Conservation (phyloP, 1,140 invertebrate species). For the Zaprionus lachaisei region DNA sequence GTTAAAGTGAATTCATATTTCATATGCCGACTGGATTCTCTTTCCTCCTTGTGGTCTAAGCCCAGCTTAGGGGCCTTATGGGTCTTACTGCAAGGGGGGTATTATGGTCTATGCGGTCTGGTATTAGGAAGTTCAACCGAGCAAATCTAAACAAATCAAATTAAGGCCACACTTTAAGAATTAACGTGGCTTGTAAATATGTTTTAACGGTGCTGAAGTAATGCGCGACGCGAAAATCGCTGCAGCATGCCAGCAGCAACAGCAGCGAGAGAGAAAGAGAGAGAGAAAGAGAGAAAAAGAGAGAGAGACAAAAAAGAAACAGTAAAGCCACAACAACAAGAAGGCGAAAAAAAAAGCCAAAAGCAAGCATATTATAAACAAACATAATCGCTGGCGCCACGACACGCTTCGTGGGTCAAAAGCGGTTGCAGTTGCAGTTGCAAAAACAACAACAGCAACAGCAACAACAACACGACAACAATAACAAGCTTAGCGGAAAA, state of each 20-base stretch:
- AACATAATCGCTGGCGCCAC: constrained; percentile 82
- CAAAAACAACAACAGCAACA: constrained; percentile 30
- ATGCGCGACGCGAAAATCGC: constrained; percentile 72
- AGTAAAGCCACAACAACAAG: constrained; percentile 62
- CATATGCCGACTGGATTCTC: not conserved
- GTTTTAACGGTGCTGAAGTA: constrained; percentile 82
- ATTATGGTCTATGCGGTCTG: constrained; percentile 22
- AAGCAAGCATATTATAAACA: constrained; percentile 74
- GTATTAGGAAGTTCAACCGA: constrained; percentile 53
- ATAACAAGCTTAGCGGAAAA: constrained; percentile 41
- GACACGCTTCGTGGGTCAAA: constrained; percentile 82
- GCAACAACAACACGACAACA: constrained; percentile 32
- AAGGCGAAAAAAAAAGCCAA: constrained; percentile 43
- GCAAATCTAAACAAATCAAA: constrained; percentile 77
- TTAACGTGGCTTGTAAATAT: constrained; percentile 81
- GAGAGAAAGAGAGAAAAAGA: not conserved
- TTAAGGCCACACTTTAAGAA: constrained; percentile 82
- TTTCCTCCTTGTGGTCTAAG: not conserved
- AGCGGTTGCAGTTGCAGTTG: constrained; percentile 76
- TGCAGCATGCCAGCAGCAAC: constrained; percentile 68
- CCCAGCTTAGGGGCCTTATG: not conserved
- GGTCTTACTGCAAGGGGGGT: not conserved
- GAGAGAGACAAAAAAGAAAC: constrained; percentile 42
- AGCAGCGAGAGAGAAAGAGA: constrained; percentile 1
- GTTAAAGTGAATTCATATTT: not conserved